Percentiles rank a stretch among this genome's conserved stretches.
phyloP scores from a whole-genome alignment of 2,113 vertebrate genomes.

The Ploceus nigricollis region DNA sequence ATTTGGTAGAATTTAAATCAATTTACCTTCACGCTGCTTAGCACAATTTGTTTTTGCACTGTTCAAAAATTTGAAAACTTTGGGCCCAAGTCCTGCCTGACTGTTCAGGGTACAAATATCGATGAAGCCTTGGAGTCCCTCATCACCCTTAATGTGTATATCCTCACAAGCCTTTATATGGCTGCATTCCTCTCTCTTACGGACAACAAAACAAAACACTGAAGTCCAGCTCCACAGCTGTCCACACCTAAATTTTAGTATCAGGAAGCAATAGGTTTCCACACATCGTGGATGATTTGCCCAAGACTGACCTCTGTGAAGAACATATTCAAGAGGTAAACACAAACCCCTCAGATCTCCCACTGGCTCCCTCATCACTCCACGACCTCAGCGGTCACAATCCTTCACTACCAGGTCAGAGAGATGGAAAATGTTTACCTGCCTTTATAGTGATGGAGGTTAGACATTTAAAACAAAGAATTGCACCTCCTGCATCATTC shows the following conservation, averaged over 20 bases:
- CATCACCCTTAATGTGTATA: not conserved
- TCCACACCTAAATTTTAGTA: not conserved
- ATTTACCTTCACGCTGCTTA: not conserved
- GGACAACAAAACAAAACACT: not conserved
- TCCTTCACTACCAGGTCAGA: not conserved
- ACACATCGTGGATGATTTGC: not conserved
- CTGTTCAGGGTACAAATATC: not conserved
- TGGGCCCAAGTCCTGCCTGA: not conserved
- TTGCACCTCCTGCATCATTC: not conserved
- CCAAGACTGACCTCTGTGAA: not conserved
- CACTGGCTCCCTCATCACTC: not conserved
- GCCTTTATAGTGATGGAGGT: not conserved
- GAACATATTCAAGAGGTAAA: not conserved
- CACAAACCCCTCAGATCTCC: not conserved
- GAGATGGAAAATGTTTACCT: not conserved
- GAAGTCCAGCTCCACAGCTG: not conserved
- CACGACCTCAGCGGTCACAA: fast-evolving
- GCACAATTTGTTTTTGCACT: not conserved
- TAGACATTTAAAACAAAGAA: not conserved
- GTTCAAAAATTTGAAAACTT: not conserved
- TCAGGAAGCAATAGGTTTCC: not conserved
- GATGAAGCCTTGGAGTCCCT: not conserved
- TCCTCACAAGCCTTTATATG: not conserved
- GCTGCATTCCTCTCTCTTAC: not conserved
- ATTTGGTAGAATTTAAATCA: not conserved